These are phyloP conservation scores for Pomatorhinus ruficollis DNA, from an alignment of 2,113 vertebrate species.

Conservation along the genomic window DNA sequence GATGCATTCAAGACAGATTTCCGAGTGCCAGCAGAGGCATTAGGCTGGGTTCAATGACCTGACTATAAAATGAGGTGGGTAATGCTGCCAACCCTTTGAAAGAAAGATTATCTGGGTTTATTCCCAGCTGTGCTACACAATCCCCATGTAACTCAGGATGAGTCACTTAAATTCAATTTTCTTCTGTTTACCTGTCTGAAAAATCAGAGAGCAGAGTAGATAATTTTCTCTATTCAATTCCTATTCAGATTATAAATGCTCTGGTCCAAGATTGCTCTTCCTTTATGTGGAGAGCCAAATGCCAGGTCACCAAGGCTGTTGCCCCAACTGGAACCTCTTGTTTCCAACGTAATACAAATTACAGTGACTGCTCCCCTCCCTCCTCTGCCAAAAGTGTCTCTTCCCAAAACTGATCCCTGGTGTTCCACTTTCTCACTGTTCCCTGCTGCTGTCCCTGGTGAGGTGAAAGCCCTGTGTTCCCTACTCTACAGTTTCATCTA, in stretches of 20 bases:
- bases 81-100: slow-evolving; percentile 6
- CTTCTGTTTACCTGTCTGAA: slow-evolving; percentile 41
- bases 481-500: not conserved
- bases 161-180: slow-evolving; percentile 41
- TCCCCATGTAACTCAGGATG: not conserved
- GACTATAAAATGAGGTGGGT: slow-evolving; percentile 8
- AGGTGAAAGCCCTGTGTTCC: not conserved
- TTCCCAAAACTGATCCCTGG: not conserved
- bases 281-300: not conserved
- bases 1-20: not conserved
- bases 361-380: not conserved
- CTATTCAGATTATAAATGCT: not conserved
- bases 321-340: not conserved
- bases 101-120: slow-evolving; percentile 35
- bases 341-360: not conserved
- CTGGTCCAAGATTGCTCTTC: not conserved
- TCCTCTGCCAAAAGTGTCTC: not conserved
- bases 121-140: slow-evolving; percentile 30
- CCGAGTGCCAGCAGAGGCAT: not conserved
- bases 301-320: not conserved
- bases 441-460: not conserved
- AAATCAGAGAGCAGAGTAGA: not conserved
- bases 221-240: not conserved
- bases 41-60: slow-evolving; percentile 6
- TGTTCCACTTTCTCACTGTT: not conserved